phyloP scores from a whole-genome alignment of 1,140 invertebrate genomes.

The Drosophila equinoxialis region DNA sequence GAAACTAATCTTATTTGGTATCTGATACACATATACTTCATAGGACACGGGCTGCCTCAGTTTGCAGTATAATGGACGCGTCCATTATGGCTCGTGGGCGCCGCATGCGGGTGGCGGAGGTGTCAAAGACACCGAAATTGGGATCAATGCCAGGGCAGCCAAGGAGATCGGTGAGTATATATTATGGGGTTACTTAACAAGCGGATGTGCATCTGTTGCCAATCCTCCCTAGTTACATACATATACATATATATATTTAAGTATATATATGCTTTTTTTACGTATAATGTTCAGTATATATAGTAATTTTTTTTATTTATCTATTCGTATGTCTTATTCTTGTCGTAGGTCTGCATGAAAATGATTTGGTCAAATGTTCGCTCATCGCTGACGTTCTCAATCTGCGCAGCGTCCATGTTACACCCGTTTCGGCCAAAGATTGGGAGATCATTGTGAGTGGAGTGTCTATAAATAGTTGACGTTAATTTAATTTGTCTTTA shows the following conservation, averaged over 20 bases:
- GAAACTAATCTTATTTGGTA: slow-evolving; percentile 32
- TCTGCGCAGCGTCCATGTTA: slow-evolving; percentile 75
- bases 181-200: slow-evolving; percentile 60
- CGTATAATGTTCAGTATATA: slow-evolving; percentile 15
- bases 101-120: slow-evolving; percentile 71
- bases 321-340: slow-evolving; percentile 16
- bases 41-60: slow-evolving; percentile 81
- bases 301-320: slow-evolving; percentile 18
- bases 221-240: slow-evolving; percentile 34
- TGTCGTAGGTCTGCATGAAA: slow-evolving; percentile 75
- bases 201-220: slow-evolving; percentile 71
- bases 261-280: slow-evolving; percentile 10
- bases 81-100: slow-evolving; percentile 78
- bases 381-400: slow-evolving; percentile 77
- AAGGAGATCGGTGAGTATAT: slow-evolving; percentile 76
- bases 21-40: slow-evolving; percentile 25
- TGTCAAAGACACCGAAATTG: slow-evolving; percentile 82
- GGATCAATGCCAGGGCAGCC: slow-evolving; percentile 83
- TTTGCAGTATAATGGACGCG: slow-evolving; percentile 67
- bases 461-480: slow-evolving; percentile 34
- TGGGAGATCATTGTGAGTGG: slow-evolving; percentile 82
- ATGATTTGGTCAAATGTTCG: slow-evolving; percentile 79
- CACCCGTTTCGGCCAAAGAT: slow-evolving; percentile 79
- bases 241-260: too few relatives aligned
- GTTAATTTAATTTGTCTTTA: slow-evolving; percentile 22